These are phyloP conservation scores for Meiosimyza platycephala DNA, from an alignment of 2,888 invertebrate genomes.

Conservation along the genomic window DNA sequence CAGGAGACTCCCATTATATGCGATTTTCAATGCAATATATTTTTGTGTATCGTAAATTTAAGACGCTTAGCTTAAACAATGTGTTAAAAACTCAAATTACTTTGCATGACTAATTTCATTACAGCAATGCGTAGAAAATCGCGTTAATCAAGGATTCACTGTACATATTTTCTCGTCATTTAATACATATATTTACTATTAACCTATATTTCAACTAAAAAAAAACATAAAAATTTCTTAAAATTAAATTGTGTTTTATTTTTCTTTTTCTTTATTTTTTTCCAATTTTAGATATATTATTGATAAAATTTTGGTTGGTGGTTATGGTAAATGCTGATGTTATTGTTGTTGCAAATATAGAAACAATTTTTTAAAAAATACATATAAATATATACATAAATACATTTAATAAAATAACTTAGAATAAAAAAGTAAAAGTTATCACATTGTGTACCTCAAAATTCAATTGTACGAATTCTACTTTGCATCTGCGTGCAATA, in stretches of 20 bases:
- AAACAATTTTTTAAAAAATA: constrained; percentile 30
- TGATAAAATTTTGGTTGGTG: constrained; percentile 63
- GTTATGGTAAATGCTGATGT: constrained; percentile 62
- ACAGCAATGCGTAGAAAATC: too few species aligned
- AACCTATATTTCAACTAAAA: constrained; percentile 11
- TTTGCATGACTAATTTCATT: too few species aligned
- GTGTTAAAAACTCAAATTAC: too few species aligned
- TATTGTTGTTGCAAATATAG: constrained; percentile 37
- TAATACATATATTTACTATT: not conserved
- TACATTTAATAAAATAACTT: constrained; percentile 19
- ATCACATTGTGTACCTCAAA: constrained; percentile 22
- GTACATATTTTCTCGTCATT: not conserved
- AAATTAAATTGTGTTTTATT: constrained; percentile 41
- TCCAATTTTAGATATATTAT: constrained; percentile 62
- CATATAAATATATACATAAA: constrained; percentile 30
- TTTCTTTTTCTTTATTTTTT: constrained; percentile 58
- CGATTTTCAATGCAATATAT: too few species aligned
- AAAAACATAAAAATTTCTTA: constrained; percentile 25
- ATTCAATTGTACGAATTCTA: constrained; percentile 27
- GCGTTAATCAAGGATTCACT: too few species aligned
- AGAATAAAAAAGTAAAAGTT: constrained; percentile 18
- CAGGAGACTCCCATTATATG: not conserved
- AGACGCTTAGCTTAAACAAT: too few species aligned
- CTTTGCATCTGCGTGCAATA: constrained; percentile 19
- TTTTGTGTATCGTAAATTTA: too few species aligned